Evolutionary conservation across 2,888 invertebrate genomes (phyloP), one percentile per base, ranked within the genome.

Genomic region (Phengaris arion): DNA sequence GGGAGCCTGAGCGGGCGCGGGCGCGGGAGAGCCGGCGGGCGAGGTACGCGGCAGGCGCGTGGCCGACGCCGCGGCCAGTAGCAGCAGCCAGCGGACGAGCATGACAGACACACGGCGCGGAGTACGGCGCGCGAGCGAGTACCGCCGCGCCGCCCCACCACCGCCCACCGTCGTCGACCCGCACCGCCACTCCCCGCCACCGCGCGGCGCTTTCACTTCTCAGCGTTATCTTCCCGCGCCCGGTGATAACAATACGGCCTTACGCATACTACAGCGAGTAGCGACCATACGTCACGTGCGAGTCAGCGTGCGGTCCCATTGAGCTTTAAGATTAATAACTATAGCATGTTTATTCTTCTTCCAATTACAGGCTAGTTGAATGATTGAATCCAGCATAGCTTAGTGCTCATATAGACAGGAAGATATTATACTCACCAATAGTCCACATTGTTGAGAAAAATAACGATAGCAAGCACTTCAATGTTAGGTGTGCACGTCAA

Each of bases 1-100:
- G 74, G 64, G 85, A 90, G 89, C 94, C 80, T 94, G 94, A 84
- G 95, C 94, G 77, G 95, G 93, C 79, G 95, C 80, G 89, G 88
- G 94, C 80, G 95, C 94, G 84, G 95, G 94, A 80, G 95, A 94
- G 80, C 86, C 87, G 82, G 88, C 86, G 83, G 85, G 87, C 81
- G 88, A 91, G 82, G 90, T 91, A 80, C 91, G 88, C 82, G 92
- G 91, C 85, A 90, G 83, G 83, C 92, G 89, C 80, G 89, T 86
- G 78, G 90, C 92, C 81, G 89, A 91, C 82, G 92, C 92, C 84
- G 86, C 83, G 76, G 82, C 90, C 82, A 89, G 81, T n/a, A 64
- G 35, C 35, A 64, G 69, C 70, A 48, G 76, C 77, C 76, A 74
- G 78, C 78, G 51, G 75, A 69, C 55, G 48, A 75, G 70, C 75